Base-by-base conservation (phyloP, 2,113 vertebrate species). In the Laticauda colubrina region DNA sequence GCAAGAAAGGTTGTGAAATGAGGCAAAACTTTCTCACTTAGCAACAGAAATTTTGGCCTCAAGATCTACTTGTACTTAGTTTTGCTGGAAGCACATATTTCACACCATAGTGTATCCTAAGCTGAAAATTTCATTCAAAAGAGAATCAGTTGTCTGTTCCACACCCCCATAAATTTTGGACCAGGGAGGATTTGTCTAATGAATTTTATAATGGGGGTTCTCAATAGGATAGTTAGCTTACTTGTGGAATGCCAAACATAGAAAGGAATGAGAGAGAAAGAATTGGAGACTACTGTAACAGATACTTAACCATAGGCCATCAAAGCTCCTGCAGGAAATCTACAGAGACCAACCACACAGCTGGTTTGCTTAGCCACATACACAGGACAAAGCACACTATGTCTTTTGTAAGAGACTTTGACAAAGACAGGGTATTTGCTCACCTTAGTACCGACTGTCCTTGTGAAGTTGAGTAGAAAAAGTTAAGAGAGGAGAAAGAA, bases 361-460 rank as follows among this genome's bases (percentile, higher is more conserved):
- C 9, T 55, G 7, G 10, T 56, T 92, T 89, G 85, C 88, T 64
- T 85, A 39, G 92, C 34, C n/a, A 95, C 29, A 59, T 88, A 69
- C 92, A 69, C 57, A 90, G 89, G 54, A 94, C 20, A 92, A 29
- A 61, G 11, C 91, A 91, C 61, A 29, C 89, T 21, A 92, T 43
- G 91, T 55, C 87, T 85, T 59, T 96, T 90, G 85, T 9, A 89
- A 95, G 69, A 4, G 90, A 93, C 93, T 94, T 95, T 94, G 51
- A 95, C 93, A 91, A 21, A 94, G 95, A 96, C 56, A 29, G 93
- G 93, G 95, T 95, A 90, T 97, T 94, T 90, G 97, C 99, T 99
- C 98, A 99, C 99, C 99, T 99, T 97, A 98, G 98, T 97, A 99
- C 97, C 96, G 98, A 97, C 99, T 99, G 98, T 99, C 99, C 99